Evolutionary conservation across 2,113 vertebrate species (phyloP).

Genomic region (Eubucco bourcierii): DNA sequence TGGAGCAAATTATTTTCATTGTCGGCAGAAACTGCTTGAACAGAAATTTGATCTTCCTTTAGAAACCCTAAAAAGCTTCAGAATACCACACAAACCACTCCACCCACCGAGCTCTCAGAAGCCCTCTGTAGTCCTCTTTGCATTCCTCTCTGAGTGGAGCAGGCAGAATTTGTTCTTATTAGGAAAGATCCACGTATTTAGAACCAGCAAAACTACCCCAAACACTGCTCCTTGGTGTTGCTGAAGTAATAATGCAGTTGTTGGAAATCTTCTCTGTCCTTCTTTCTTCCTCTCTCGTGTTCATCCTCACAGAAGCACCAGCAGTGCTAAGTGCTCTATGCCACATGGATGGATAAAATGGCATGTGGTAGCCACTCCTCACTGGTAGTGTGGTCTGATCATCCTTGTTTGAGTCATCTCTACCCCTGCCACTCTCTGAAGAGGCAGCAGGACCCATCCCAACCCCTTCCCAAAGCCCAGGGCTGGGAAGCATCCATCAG

Average conservation of each 20-base stretch:
- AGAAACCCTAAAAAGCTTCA: slow-evolving; percentile 9
- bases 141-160: neutral
- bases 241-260: neutral
- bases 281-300: neutral
- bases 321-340: neutral
- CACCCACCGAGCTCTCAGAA: neutral
- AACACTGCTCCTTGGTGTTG: neutral
- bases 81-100: neutral
- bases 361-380: neutral
- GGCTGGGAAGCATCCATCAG: neutral
- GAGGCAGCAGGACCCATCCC: neutral
- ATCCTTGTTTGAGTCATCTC: neutral
- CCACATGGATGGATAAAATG: neutral
- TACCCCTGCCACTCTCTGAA: neutral
- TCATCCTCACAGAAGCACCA: neutral
- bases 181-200: neutral
- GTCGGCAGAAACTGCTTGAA: neutral
- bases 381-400: neutral
- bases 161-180: neutral
- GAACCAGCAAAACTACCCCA: no score
- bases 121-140: neutral
- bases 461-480: neutral
- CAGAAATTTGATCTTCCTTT: slow-evolving; percentile 29
- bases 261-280: neutral
- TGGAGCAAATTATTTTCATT: slow-evolving; percentile 23